phyloP scores from a whole-genome alignment of 2,797 vertebrate species.

The Lagodon rhomboides region DNA sequence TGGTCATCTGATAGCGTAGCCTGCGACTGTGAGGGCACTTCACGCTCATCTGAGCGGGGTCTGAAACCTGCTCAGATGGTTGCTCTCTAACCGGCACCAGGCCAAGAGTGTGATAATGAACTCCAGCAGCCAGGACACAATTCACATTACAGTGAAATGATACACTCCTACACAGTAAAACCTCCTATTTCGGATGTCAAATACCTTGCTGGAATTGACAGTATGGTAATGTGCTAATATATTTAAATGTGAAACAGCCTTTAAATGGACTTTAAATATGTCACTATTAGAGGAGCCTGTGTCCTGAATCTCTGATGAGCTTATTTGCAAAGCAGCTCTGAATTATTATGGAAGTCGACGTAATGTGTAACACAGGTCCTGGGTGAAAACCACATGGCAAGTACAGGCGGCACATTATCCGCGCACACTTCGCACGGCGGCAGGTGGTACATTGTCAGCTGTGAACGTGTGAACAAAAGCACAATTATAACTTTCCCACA shows the following conservation, averaged over 20 bases:
- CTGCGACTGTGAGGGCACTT: conserved; percentile 32
- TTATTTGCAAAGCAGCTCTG: conserved; percentile 43
- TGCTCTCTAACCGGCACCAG: conserved; percentile 21
- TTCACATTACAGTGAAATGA: conserved; percentile 54
- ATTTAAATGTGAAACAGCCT: conserved; percentile 30
- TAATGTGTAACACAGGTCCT: conserved; percentile 47
- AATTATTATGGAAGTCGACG: conserved; percentile 16
- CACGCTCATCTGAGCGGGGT: conserved; percentile 27
- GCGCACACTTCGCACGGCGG: conserved; percentile 54
- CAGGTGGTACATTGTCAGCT: conserved; percentile 79
- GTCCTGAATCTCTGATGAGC: conserved; percentile 36
- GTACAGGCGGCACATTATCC: conserved; percentile 46
- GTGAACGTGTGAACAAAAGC: conserved; percentile 80
- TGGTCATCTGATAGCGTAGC: conserved; percentile 34
- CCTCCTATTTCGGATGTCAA: conserved; percentile 41
- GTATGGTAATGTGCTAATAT: conserved; percentile 3
- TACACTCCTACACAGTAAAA: conserved; percentile 27
- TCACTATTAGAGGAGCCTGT: conserved; percentile 3
- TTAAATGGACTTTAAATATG: conserved; percentile 21
- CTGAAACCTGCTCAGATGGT: conserved; percentile 29
- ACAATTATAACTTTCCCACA: conserved; percentile 77
- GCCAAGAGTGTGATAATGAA: conserved; percentile 49
- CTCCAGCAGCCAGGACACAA: conserved; percentile 38
- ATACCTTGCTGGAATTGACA: conserved; percentile 8
- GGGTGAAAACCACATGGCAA: conserved; percentile 51